Conservation (phyloP, 2,113 vertebrate genomes). For the Gadus chalcogrammus region DNA sequence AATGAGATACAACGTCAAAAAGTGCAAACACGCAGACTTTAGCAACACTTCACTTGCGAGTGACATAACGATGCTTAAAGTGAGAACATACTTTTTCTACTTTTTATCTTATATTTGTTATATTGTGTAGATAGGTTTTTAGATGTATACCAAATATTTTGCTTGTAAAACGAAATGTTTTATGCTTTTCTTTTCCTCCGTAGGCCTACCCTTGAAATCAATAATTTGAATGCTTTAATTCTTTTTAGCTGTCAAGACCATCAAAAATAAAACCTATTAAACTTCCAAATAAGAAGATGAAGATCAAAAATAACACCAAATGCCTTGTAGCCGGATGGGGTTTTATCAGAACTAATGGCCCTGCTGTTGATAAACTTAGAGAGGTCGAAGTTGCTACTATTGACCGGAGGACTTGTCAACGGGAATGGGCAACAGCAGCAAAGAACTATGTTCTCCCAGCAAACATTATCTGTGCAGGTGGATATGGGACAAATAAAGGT, state of each 20-base stretch:
- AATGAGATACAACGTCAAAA: slow-evolving; percentile 24
- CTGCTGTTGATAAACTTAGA: slow-evolving; percentile 40
- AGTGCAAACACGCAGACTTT: slow-evolving; percentile 27
- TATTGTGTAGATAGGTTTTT: not conserved
- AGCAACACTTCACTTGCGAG: accelerated
- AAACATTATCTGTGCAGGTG: slow-evolving; percentile 59
- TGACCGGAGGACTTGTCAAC: slow-evolving; percentile 24
- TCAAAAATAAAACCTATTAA: slow-evolving; percentile 10
- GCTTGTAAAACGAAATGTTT: not conserved
- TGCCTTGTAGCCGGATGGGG: slow-evolving; percentile 67
- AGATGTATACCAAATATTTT: not conserved
- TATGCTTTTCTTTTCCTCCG: too few species aligned
- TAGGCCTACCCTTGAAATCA: not conserved
- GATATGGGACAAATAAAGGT: not conserved
- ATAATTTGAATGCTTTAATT: not conserved
- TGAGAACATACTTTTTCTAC: slow-evolving; percentile 23
- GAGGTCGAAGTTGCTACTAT: slow-evolving; percentile 37
- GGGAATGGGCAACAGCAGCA: accelerated
- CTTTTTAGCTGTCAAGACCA: slow-evolving; percentile 33
- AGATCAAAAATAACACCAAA: not conserved
- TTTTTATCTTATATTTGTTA: not conserved
- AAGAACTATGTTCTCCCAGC: slow-evolving; percentile 24
- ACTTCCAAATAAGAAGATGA: slow-evolving; percentile 17
- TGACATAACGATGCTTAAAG: slow-evolving; percentile 69
- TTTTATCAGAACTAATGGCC: too few species aligned